A percentile compares a stretch with the other conserved stretches of the same genome.
These are phyloP conservation scores for Catamblyrhynchus diadema DNA, from an alignment of 2,797 vertebrate genomes.

Conservation along the genomic window DNA sequence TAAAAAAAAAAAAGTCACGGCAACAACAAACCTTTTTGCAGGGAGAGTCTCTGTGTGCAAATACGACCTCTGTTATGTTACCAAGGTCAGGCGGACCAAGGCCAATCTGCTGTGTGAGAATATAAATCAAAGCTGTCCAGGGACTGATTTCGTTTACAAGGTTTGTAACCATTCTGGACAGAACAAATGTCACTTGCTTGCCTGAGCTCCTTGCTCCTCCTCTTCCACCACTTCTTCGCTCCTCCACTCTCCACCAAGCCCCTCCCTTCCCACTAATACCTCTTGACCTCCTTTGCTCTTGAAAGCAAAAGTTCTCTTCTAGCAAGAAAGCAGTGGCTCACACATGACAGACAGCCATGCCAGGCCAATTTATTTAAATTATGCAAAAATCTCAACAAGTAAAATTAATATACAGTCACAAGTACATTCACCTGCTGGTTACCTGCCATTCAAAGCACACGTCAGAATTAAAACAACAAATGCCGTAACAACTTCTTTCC, in stretches of 20 bases:
- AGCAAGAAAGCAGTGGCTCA: not conserved
- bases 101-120: not conserved
- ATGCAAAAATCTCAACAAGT: not conserved
- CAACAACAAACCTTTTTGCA: constrained; percentile 4
- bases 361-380: not conserved
- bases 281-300: constrained; percentile 38
- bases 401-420: not conserved
- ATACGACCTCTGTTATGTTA: constrained; percentile 26
- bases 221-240: not conserved
- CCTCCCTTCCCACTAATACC: not conserved
- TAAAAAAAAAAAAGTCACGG: not conserved
- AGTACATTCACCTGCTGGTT: not conserved
- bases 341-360: not conserved
- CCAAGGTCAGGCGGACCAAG: constrained; percentile 44
- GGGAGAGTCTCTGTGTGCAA: not conserved
- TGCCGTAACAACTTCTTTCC: not conserved
- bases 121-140: constrained; percentile 57
- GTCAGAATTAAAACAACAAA: not conserved
- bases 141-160: constrained; percentile 48
- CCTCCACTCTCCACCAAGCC: not conserved
- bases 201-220: constrained; percentile 15
- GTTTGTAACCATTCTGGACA: constrained; percentile 32
- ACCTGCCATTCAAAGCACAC: not conserved
- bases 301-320: not conserved
- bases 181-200: constrained; percentile 1